Base-by-base conservation (phyloP, 2,113 vertebrate species). In the Platichthys flesus region DNA sequence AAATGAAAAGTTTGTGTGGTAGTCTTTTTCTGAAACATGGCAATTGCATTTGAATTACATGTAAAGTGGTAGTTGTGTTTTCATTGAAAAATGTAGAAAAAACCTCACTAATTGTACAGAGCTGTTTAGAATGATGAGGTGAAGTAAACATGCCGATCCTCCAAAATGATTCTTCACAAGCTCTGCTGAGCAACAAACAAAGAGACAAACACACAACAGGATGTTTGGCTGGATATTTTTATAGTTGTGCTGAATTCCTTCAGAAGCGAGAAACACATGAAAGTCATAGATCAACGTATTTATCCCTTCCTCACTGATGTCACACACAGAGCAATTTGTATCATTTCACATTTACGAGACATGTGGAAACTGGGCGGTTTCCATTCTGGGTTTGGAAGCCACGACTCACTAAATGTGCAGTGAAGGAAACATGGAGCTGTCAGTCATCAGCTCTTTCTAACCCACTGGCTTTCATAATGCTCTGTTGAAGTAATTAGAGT, bases 211-310 rank as follows among this genome's bases (percentile, higher is more conserved):
- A 66, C 31, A 63, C 26, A 45, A 63, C 18, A 68, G 3, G 2
- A 49, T 24, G 61, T 74, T 16, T 5, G 15, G 51, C 18, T n/a
- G 51, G 51, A 20, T 54, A 4, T 5, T 49, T 79, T 57, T 37
- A 65, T 61, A 42, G 21, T 9, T 6, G 52, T 0, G 7, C 23
- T 28, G 60, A 42, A 72, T 64, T 10, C 49, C 74, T 75, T 31
- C 65, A 45, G 54, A 47, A 23, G 28, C 23, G 12, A 56, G 78
- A 65, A 79, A 69, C 82, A 73, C n/a, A 51, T 78, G 74, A 61
- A 72, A 73, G 71, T 40, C 52, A 73, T 79, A 76, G 42, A 68
- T 72, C n/a, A 21, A 31, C 71, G 26, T 31, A 54, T 81, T 75
- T 65, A 64, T 72, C 49, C 20, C 54, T 9, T 75, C 47, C 4